Conservation (phyloP, 1,140 invertebrate genomes). For the Battus philenor region DNA sequence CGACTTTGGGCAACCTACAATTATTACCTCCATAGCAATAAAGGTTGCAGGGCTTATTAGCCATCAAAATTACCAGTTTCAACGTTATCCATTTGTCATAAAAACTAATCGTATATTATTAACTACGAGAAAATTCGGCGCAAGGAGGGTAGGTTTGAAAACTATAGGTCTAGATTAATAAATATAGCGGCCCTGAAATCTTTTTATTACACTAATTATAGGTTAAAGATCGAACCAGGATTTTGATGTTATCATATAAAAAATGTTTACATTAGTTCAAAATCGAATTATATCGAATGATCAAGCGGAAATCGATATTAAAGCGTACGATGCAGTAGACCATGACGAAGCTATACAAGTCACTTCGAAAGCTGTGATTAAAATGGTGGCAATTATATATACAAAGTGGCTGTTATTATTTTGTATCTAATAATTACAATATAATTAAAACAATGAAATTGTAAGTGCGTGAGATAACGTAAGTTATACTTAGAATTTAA, state of each 20-base stretch:
- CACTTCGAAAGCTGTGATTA: conserved; percentile 8
- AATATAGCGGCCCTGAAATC: no score
- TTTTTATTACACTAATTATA: no score
- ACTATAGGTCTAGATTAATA: not conserved
- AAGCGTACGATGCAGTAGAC: conserved; percentile 3
- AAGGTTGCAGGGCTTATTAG: conserved; percentile 35
- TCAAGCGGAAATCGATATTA: conserved; percentile 28
- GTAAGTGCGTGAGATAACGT: conserved; percentile 7
- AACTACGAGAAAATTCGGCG: no score
- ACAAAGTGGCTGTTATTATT: conserved; percentile 25
- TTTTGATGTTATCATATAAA: conserved; percentile 12
- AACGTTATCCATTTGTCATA: not conserved
- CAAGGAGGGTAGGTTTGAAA: no score
- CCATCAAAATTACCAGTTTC: not conserved
- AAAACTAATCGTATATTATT: not conserved
- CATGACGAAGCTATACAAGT: conserved; percentile 4
- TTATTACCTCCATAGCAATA: conserved; percentile 38
- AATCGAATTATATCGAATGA: conserved; percentile 38
- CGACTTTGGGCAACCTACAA: conserved; percentile 44
- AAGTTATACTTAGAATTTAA: not conserved
- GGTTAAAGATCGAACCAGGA: not conserved
- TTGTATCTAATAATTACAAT: conserved; percentile 29
- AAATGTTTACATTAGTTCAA: no score
- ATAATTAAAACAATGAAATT: conserved; percentile 29
- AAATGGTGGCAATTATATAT: conserved; percentile 12